These are phyloP conservation scores for Cryptocephalus moraei DNA, from an alignment of 2,888 invertebrate species.

Conservation along the genomic window DNA sequence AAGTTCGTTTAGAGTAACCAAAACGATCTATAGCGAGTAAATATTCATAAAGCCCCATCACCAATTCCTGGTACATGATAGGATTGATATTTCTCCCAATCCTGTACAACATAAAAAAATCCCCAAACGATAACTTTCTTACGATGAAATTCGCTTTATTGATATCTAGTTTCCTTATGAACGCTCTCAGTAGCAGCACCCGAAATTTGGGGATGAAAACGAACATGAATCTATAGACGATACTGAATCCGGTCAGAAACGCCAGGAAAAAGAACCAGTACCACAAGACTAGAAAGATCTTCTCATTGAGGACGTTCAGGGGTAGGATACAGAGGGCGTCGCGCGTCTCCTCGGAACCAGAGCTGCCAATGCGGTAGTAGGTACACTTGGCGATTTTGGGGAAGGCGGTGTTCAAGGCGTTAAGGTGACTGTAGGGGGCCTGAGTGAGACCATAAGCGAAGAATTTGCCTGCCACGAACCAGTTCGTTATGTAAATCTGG, in stretches of 20 bases:
- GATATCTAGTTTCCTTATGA: conserved; percentile 44
- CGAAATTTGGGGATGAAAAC: conserved; percentile 49
- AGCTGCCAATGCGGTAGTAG: conserved; percentile 47
- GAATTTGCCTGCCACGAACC: conserved; percentile 54
- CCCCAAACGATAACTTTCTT: conserved; percentile 50
- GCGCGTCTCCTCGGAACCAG: conserved; percentile 45
- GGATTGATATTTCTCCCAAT: conserved; percentile 69
- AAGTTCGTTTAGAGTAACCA: no score
- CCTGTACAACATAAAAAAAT: conserved; percentile 70
- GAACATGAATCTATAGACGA: conserved; percentile 54
- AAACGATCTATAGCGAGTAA: background rate
- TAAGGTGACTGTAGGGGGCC: conserved; percentile 36
- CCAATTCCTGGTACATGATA: conserved; percentile 52
- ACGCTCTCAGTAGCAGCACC: conserved; percentile 50
- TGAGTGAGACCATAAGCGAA: conserved; percentile 47
- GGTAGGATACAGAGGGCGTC: conserved; percentile 67
- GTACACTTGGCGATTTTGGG: conserved; percentile 60
- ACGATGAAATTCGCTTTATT: conserved; percentile 43
- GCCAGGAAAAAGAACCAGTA: conserved; percentile 62
- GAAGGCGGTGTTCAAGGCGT: conserved; percentile 57
- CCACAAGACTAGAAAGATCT: conserved; percentile 65
- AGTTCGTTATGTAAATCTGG: conserved; percentile 58
- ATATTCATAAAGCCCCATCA: conserved; percentile 27
- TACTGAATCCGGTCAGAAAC: conserved; percentile 48
- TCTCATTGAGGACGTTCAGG: conserved; percentile 70